These are phyloP conservation scores for Lapara coniferarum DNA, from an alignment of 2,888 invertebrate genomes.

Conservation along the genomic window DNA sequence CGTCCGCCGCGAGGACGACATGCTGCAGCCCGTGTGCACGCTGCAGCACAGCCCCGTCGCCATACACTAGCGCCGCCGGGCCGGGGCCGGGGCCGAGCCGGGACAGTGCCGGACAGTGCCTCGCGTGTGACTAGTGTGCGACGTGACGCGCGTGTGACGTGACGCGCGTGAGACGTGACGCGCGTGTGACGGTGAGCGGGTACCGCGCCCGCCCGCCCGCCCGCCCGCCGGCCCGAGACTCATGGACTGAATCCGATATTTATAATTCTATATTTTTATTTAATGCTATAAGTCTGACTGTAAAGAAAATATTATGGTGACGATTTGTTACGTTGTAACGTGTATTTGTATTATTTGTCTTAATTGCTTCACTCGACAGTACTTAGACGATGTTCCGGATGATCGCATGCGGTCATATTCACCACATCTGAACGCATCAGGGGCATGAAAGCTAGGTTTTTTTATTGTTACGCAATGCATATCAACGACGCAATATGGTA, in stretches of 20 bases:
- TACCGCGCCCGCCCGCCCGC: background rate
- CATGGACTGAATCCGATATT: conserved; percentile 73
- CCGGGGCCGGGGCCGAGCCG: background rate
- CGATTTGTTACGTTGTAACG: conserved; percentile 73
- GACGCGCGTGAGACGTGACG: conserved; percentile 27
- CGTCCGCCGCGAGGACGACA: conserved; percentile 78
- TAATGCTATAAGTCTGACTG: conserved; percentile 82
- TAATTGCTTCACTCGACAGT: conserved; percentile 77
- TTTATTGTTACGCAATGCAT: conserved; percentile 84
- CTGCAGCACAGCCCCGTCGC: conserved; percentile 96
- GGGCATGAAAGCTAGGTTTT: conserved; percentile 80
- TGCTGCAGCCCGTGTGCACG: conserved; percentile 91
- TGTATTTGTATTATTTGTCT: conserved; percentile 74
- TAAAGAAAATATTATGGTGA: conserved; percentile 72
- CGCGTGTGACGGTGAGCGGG: background rate
- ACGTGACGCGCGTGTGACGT: conserved; percentile 21
- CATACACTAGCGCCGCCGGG: conserved; percentile 85
- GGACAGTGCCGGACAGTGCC: no score
- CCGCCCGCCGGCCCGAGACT: conserved; percentile 41
- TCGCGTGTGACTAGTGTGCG: background rate
- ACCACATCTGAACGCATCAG: conserved; percentile 66
- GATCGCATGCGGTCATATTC: conserved; percentile 51
- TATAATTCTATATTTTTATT: conserved; percentile 82
- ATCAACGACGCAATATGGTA: conserved; percentile 84
- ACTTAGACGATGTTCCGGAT: conserved; percentile 67